Evolutionary conservation across 2,888 invertebrate species (phyloP), one percentile per base, ranked within the genome.

Genomic region (Sarcophaga carnaria): DNA sequence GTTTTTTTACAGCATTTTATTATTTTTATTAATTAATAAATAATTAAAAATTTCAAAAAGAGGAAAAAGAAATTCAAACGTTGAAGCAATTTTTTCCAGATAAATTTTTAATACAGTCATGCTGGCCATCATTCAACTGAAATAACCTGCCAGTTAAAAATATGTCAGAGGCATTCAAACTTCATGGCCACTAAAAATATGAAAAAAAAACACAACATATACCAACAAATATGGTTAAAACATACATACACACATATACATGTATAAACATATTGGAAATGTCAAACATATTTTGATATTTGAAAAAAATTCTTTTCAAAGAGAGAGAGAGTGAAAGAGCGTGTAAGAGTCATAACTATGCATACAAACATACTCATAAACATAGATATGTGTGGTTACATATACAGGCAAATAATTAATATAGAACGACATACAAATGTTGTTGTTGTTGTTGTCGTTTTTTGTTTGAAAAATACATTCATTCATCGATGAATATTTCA

Each of bases 401-500:
- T 47, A 6, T n/a, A 74, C 25, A 10, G 20, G 37, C 66, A 59
- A 20, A 67, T 45, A 25, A 64, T 49, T 49, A 49, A 49, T 49
- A 49, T 49, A 14, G 12, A 14, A 14, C 49, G 49, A 49, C 14
- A 22, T 22, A 66, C 14, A 22, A 80, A 84, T 87, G 84, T 74
- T 89, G 86, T 75, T 37, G 37, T 6, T 37, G 0, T 37, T 87
- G 81, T 74, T 88, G 86, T 75, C 1, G 1, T 6, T 27, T 27
- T 27, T 27, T 4, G 4, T 83, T 49, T 49, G 11, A 0, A 86
- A 87, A 86, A 81, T 79, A 83, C 71, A 14, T 49, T 14, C 14
- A 49, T 14, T 49, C 11, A 83, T 86, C 84, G 85, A 86, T 89
- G 89, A 89, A 90, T 89, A 90, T 89, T 90, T 89, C 89, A 90